Evolutionary conservation across 2,888 invertebrate species (phyloP), one percentile per base, ranked within the genome.

Genomic region (Rhagophthalmus giganteus): DNA sequence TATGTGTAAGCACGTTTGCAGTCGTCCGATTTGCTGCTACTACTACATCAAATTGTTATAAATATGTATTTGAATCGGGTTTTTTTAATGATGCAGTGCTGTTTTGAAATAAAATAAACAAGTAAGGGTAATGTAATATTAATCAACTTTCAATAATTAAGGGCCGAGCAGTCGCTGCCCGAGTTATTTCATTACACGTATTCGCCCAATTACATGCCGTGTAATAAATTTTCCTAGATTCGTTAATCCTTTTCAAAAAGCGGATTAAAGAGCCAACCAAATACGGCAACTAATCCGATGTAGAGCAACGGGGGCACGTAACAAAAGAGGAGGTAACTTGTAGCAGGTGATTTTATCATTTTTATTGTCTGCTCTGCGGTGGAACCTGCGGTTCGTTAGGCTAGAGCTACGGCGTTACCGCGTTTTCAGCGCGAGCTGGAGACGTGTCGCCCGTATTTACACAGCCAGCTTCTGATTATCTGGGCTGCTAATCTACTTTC

Each of bases 371-470:
- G 48, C 38, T 55, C 46, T 52, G 51, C 51, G 52, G 50, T 35
- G 40, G 54, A 51, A 55, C 57, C 57, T 60, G 62, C 61, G 65
- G 64, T 65, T 65, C 63, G 63, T 65, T 65, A 64, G 60, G 56
- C 53, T 46, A 50, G 32, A 41, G 52, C 52, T 45, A 47, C 39
- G 52, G 52, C 40, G 38, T 41, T 52, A 46, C 34, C 44, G 48
- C 28, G 41, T 44, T 45, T 50, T 34, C 49, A 35, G 45, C 38
- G 54, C 44, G 51, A 40, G 55, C 47, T 44, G 44, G 45, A 56
- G 58, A 64, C 62, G 58, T 62, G 61, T 64, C 64, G 59, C 62
- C 64, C 62, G 62, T 65, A 65, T 64, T 66, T 65, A 59, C 62
- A 64, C 64, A 64, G 52, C 53, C 59, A 55, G 59, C 55, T 58